Evolutionary conservation across 2,797 vertebrate species (phyloP), one percentile per base, ranked within the genome.

Genomic region (Champsocephalus gunnari): DNA sequence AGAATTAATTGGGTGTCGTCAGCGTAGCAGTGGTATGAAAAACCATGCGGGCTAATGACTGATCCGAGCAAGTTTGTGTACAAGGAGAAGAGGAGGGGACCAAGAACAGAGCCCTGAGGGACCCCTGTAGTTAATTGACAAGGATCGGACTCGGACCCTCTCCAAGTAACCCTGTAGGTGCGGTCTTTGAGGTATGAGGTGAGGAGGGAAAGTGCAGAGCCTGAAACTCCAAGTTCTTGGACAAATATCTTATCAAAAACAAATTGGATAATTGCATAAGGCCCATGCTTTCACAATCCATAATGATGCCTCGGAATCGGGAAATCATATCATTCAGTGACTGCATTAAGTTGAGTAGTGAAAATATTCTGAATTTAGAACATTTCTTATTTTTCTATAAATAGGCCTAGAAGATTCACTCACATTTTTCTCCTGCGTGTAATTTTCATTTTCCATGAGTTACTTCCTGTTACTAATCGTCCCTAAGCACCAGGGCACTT

Each of bases 381-480:
- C 24, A 53, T 53, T 32, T 19, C 45, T 43, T 32, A 19, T 64
- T 50, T 2, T 51, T n/a, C 54, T 58, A 48, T 41, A 28, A 67
- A 54, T 53, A 66, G 17, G 34, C 12, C 24, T 14, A 3, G 51
- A n/a, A 41, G 16, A n/a, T 9, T 3, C 34, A 38, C 13, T 12
- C 45, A 38, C 38, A 64, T 24, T 44, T 53, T 51, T 55, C 47
- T 73, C 4, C 24, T 34, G 3, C 47, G 28, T 50, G 59, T 48
- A 53, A 68, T 57, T 71, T 69, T 77, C 32, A 57, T 73, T 80
- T 75, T 65, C 71, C 58, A 75, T 80, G 77, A 87, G 61, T 70
- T 76, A 76, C 66, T 85, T 87, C 80, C 77, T 76, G 65, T 80
- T 76, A 66, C 45, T 79, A 80, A 75, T 80, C 66, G 47, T n/a